Base-by-base conservation (phyloP, 2,113 vertebrate genomes). In the Dasyornis broadbenti region DNA sequence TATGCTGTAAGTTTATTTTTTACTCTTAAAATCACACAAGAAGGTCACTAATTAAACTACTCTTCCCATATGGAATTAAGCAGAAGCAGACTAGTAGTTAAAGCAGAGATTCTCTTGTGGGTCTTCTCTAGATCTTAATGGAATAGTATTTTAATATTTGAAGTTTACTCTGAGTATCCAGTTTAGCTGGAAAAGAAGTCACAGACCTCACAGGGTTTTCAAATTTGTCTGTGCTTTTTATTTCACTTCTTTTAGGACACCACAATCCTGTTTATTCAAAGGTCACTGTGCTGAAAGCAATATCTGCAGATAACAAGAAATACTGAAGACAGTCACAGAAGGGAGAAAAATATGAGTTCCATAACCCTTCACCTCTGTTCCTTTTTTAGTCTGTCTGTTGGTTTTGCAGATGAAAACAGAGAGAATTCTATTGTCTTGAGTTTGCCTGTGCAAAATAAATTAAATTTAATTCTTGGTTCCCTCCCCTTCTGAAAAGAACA, bases 251-350 rank as follows among this genome's bases (percentile, higher is more conserved):
- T 92, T 90, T 45, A 89, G 92, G 88, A 89, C 64, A 92, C 22
- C 64, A 75, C 88, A 93, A 35, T 92, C 35, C 72, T 93, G 90
- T 92, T 96, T 94, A 86, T 92, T 94, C 76, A 94, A 94, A 96
- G 85, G 92, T 88, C 92, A 92, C 47, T 54, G 44, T 86, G 88
- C 85, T 97, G 90, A 95, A 95, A 95, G 82, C 90, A 92, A 8
- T 94, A 90, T 90, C 88, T 92, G 47, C 85, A 96, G 92, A 94
- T 95, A 94, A 94, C 68, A 95, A 88, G 94, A 94, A 94, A 96
- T 78, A 85, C 79, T 89, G 44, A 92, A 92, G 82, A 94, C 75
- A 78, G 82, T 53, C 87, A 83, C 37, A 88, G 76, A 90, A 76
- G 60, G 76, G 9, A 92, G 90, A 94, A 95, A 95, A 95, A 92